Evolutionary conservation across 2,113 vertebrate genomes (phyloP), one percentile per base, ranked within the genome.

Genomic region (Phalacrocorax pelagicus): DNA sequence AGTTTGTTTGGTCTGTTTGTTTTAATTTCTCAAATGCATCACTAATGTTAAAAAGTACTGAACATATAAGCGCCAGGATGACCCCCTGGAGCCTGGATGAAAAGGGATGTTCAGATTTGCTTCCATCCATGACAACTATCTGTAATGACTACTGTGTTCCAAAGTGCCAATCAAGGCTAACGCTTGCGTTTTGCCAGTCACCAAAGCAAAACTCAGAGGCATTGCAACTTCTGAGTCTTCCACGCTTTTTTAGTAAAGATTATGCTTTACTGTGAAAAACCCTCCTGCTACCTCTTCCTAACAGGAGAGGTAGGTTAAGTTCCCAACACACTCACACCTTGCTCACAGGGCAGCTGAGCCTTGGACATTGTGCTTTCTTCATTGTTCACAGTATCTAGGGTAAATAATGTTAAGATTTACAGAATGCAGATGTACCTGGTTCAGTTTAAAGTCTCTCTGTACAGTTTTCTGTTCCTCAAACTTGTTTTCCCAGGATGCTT

Each of bases 401-500:
- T 34, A 82, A 92, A 55, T 42, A 70, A 78, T 30, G 22, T 73
- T 61, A 63, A 87, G 30, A 46, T 58, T 63, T 79, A 70, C 26
- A 72, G 40, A 81, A 63, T 14, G 42, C 16, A 61, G 30, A 8
- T 15, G 15, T 98, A 99, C 99, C 98, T 98, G 72, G 62, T 92
- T 99, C 69, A 99, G 51, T 96, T 95, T 98, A 92, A 99, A 99
- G 27, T 97, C 86, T 81, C 97, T 98, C 81, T 99, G 98, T 65
- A 98, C 97, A 32, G 99, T 99, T 58, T 98, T 91, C 63, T 97
- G 81, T 40, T 70, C 80, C 34, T 99, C 86, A 95, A 99, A 99
- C 59, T 92, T 95, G 34, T 92, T 81, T 94, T 96, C 95, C 99
- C 99, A 99, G 54, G 98, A 98, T 90, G 99, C 99, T 95, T 99